Conservation (phyloP, 92 coral and sea anemone species). For the Scolanthus callimorphus region DNA sequence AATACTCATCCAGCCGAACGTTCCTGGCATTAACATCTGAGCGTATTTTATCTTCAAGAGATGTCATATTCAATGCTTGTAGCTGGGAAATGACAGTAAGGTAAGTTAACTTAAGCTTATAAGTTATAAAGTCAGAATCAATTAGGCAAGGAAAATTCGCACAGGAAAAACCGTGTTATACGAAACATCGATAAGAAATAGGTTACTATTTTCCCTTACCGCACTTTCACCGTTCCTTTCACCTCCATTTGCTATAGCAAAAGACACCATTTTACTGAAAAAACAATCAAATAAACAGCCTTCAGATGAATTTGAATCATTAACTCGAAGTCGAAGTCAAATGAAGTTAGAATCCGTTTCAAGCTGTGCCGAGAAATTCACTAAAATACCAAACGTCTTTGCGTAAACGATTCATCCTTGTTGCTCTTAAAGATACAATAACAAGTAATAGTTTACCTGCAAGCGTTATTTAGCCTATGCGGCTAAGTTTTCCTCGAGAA, state of each 20-base stretch:
- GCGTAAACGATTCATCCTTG: too few species aligned
- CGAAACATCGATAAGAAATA: not conserved
- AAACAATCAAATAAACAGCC: constrained; percentile 7
- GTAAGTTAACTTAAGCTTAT: not conserved
- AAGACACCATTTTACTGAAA: constrained; percentile 25
- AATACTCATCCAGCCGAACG: constrained; percentile 89
- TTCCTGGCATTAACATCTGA: constrained; percentile 86
- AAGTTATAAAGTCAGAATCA: not conserved
- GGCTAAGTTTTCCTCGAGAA: too few species aligned
- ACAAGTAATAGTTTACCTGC: not conserved
- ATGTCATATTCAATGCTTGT: not conserved
- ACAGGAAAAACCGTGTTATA: too few species aligned
- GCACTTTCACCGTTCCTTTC: constrained; percentile 52
- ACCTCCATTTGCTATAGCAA: constrained; percentile 37
- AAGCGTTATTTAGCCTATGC: too few species aligned
- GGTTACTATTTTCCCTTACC: not conserved
- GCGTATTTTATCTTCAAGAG: constrained; percentile 79
- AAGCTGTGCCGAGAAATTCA: too few species aligned
- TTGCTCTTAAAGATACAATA: too few species aligned
- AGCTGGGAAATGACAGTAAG: not conserved
- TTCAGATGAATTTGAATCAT: too few species aligned
- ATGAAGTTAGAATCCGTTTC: too few species aligned
- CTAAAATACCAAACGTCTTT: too few species aligned
- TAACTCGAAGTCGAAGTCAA: too few species aligned
- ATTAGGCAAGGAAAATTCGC: not conserved